Evolutionary conservation across 2,797 vertebrate genomes (phyloP), one percentile per base, ranked within the genome.

Genomic region (Fistularia commersonii): DNA sequence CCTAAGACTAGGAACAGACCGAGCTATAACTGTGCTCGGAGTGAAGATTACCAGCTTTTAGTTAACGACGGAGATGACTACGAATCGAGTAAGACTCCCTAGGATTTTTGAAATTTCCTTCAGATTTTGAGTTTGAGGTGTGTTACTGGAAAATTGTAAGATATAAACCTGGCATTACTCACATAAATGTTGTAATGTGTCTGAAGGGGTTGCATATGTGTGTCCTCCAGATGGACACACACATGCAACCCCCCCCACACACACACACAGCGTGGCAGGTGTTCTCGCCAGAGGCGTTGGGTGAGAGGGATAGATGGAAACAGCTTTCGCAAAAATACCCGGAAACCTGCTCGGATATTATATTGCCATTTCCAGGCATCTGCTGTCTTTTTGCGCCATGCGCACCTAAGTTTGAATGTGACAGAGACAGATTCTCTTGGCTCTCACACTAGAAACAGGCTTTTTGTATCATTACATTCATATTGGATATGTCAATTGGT

Each of bases 241-340:
- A 23, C 23, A 23, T n/a, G n/a, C n/a, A n/a, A n/a, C n/a, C n/a
- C n/a, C n/a, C n/a, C n/a, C n/a, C 23, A 23, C 23, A 23, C 23
- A 23, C 23, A 23, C 23, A 23, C 23, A 38, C 6, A 32, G 57
- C 33, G 48, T 50, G 52, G 62, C 56, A 72, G 69, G 57, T 76
- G 66, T 57, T 76, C 15, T 44, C 50, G 67, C 59, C 70, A 61
- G 57, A 78, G 72, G 59, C 63, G 2, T 32, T 41, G 45, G 57
- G 57, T 66, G 46, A 61, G 43, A 52, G 50, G 58, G 72, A 73
- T 68, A 47, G 49, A 67, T 43, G 6, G 9, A 45, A 64, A 57
- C 61, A 75, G 51, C 53, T 64, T 70, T 54, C 48, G 51, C 50
- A 65, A 46, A 65, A 75, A 68, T 41, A 45, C n/a, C 38, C 43